Percentiles rank a stretch among this genome's conserved stretches.
These are phyloP conservation scores for Euplexia lucipara DNA, from an alignment of 2,888 invertebrate genomes.

Conservation along the genomic window DNA sequence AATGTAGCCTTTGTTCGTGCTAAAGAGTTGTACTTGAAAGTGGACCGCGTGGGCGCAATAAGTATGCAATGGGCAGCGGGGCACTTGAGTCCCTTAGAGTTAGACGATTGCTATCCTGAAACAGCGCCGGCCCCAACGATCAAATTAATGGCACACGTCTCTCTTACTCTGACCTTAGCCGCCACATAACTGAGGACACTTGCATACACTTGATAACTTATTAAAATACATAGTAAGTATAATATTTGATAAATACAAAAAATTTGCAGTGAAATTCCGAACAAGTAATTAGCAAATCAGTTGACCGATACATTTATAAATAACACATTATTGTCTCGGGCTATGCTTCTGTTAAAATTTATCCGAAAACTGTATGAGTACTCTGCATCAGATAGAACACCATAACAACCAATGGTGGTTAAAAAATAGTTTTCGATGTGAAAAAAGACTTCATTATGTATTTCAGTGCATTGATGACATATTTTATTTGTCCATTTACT, in stretches of 20 bases:
- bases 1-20: constrained; percentile 39
- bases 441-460: background rate
- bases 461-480: background rate
- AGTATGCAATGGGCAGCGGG: background rate
- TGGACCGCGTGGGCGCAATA: constrained; percentile 21
- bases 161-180: constrained; percentile 16
- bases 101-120: background rate
- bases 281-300: background rate
- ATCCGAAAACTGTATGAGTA: constrained; percentile 3
- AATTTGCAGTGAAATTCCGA: background rate
- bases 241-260: constrained; percentile 37
- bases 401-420: background rate
- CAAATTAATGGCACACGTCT: constrained; percentile 47
- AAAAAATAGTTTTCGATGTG: constrained; percentile 11
- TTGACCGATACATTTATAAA: background rate
- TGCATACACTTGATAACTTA: constrained; percentile 54
- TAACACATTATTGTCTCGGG: background rate
- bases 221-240: constrained; percentile 36
- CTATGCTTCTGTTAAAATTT: constrained; percentile 5
- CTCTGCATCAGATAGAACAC: constrained; percentile 5
- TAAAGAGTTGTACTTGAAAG: constrained; percentile 43
- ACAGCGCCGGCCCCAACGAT: constrained; percentile 18
- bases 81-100: background rate
- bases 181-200: constrained; percentile 26
- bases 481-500: background rate